These are phyloP conservation scores for Coregonus sp. DNA, from an alignment of 2,797 vertebrate genomes.

Conservation along the genomic window DNA sequence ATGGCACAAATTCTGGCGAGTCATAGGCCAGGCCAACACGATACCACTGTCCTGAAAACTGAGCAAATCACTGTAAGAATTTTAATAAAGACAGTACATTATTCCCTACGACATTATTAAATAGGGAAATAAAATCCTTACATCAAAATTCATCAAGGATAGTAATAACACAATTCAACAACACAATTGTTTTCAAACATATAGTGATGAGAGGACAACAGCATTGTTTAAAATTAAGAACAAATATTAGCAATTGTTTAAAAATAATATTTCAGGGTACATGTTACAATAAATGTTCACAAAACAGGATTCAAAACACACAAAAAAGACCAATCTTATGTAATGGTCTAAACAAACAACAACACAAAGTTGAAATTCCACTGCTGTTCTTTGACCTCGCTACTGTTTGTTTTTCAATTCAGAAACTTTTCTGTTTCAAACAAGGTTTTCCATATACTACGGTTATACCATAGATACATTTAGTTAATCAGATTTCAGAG, in stretches of 20 bases:
- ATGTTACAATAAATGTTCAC: background rate
- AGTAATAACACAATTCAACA: background rate
- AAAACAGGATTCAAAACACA: background rate
- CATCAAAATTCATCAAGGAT: background rate
- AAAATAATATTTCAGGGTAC: background rate
- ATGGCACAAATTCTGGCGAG: slow-evolving; percentile 16
- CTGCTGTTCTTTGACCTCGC: background rate
- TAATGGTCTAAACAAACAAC: background rate
- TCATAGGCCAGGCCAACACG: slow-evolving; percentile 48
- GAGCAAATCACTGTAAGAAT: background rate
- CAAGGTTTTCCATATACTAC: too few species aligned
- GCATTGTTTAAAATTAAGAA: background rate
- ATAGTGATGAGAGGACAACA: background rate
- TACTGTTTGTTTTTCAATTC: background rate
- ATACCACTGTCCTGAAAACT: slow-evolving; percentile 51
- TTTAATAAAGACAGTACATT: background rate
- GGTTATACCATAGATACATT: background rate
- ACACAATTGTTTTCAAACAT: background rate
- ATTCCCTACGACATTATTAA: background rate
- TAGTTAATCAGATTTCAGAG: background rate
- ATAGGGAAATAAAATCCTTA: background rate
- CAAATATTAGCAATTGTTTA: background rate
- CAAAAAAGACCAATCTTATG: background rate
- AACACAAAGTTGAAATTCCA: slow-evolving; percentile 19
- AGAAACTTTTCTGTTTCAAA: background rate